Evolutionary conservation across 2,888 invertebrate species (phyloP), one percentile per base, ranked within the genome.

Genomic region (Griposia aprilina): DNA sequence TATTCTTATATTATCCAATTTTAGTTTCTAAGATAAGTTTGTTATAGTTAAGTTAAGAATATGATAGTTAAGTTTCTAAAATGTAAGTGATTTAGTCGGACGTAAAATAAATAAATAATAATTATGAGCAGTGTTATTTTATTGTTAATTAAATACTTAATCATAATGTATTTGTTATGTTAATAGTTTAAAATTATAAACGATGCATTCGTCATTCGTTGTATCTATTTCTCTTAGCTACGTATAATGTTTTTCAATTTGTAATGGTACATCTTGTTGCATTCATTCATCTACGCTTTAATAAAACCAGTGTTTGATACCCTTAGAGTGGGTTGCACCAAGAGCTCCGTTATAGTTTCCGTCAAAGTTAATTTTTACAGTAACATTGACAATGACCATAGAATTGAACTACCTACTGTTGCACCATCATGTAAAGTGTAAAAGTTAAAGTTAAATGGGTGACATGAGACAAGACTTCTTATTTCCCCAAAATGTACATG

Each of bases 81-180:
- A 48, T n/a, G 4, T 74, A 62, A 17, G 15, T 62, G n/a, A 52
- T 52, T n/a, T 17, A 10, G 8, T 60, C 6, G 20, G 1, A 26
- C 0, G 7, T 52, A 5, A 36, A 71, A n/a, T 63, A 55, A 72
- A 55, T 17, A 73, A n/a, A 23, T 17, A 50, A 23, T 72, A 7
- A 59, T 41, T 5, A 30, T 45, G 26, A 36, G 30, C 15, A n/a
- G 3, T 45, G 8, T 60, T 45, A 20, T 70, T 74, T 81, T 81
- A n/a, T 30, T 77, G 8, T 50, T 23, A 17, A 41, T 23, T 50
- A n/a, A 45, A 23, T 76, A n/a, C n/a, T n/a, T n/a, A 8, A 74
- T 57, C 20, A 2, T 57, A 30, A 30, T 41, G 10, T 13, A 20
- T 20, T 73, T 73, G 0, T 50, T 30, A 10, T 30, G 17, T 36